Conservation (phyloP, 2,113 vertebrate genomes). For the Uria aalge region DNA sequence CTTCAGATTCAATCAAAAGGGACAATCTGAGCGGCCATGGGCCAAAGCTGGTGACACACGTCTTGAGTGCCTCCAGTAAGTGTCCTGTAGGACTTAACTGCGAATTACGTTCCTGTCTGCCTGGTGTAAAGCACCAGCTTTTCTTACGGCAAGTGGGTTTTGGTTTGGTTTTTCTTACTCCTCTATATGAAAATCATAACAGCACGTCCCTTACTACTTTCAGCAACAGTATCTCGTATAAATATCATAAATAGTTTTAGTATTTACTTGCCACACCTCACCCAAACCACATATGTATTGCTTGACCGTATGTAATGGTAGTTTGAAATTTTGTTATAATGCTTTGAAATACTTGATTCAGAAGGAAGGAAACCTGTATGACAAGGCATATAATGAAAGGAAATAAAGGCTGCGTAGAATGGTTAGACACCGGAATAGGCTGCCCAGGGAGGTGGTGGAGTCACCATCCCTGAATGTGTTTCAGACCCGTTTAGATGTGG, state of each 20-base stretch:
- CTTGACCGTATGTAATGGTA: background rate
- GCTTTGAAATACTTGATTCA: background rate
- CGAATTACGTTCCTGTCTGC: background rate
- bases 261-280: background rate
- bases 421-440: too few species aligned
- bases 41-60: background rate
- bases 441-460: too few species aligned
- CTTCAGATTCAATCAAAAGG: slow-evolving; percentile 56
- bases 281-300: background rate
- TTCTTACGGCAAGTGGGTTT: background rate
- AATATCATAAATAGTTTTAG: background rate
- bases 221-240: background rate
- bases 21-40: background rate
- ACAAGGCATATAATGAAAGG: background rate
- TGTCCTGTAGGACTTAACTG: background rate
- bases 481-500: too few species aligned
- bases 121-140: background rate
- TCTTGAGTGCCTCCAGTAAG: background rate
- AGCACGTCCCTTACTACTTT: background rate
- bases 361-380: background rate
- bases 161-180: background rate
- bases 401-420: background rate
- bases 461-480: too few species aligned
- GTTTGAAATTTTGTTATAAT: background rate
- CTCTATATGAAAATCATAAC: background rate